Evolutionary conservation across 2,797 vertebrate species (phyloP), one percentile per base, ranked within the genome.

Genomic region (Steatocranus sp.): DNA sequence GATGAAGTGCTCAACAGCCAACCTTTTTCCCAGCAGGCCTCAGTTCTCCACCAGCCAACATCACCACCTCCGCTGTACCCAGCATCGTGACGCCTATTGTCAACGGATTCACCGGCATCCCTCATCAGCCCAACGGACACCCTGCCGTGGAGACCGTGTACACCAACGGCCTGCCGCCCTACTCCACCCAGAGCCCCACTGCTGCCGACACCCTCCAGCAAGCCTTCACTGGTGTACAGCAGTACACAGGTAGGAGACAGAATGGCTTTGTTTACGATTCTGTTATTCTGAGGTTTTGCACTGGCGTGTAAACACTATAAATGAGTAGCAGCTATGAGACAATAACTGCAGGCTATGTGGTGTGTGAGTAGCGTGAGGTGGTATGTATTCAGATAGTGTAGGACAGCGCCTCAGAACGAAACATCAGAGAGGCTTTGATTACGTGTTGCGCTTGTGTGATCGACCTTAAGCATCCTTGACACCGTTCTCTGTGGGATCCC

Each of bases 201-300:
- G 97, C 98, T 77, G 97, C 98, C 5, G 98, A 99, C 94, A 97
- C 97, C 75, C 96, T 99, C 85, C 98, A 99, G 90, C 98, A 98
- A 85, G 97, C 98, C 91, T 99, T 99, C 94, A 97, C 98, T 0
- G 98, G 98, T 83, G 97, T 99, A 85, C 98, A 99, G 94, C 98
- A 99, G 93, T 99, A 99, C 91, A 98, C 98, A 97, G 98, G 98
- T 99, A 93, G 23, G 81, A 49, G 5, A 20, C 51, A 2, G 34
- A 8, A 34, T 27, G 1, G 10, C 49, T 70, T 32, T 75, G 51
- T 70, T 79, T 81, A 77, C 61, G 2, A 6, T 38, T 49, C 32
- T 30, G 18, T n/a, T 50, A 77, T 84, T 27, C 23, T 50, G 4
- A 25, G 50, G 11, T 83, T 83, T 81, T 56, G 79, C 48, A 70